Evolutionary conservation across 2,888 invertebrate genomes (phyloP).

Genomic region (Lamellibrachia satsuma): DNA sequence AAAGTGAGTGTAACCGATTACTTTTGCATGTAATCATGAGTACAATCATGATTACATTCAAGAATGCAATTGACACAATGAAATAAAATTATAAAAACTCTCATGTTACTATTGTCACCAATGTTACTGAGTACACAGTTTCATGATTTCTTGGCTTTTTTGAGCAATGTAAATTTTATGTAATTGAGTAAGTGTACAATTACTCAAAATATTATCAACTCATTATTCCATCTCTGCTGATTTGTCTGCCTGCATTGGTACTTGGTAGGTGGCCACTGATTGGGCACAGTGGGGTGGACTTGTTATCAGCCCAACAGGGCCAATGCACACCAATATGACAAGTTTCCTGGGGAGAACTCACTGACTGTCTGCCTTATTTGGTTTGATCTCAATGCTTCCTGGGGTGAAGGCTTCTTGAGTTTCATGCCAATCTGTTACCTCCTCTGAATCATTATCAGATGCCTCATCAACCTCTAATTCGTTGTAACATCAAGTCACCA

Average conservation of each 20-base stretch:
- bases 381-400: not conserved
- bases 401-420: not conserved
- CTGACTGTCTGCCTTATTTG: not conserved
- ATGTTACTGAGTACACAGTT: too few relatives aligned
- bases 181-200: too few relatives aligned
- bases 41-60: too few relatives aligned
- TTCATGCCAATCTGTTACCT: not conserved
- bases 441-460: not conserved
- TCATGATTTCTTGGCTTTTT: too few relatives aligned
- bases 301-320: not conserved
- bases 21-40: too few relatives aligned
- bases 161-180: too few relatives aligned
- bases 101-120: too few relatives aligned
- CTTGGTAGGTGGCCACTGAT: not conserved
- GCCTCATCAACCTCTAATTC: not conserved
- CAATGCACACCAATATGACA: not conserved
- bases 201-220: too few relatives aligned
- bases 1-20: too few relatives aligned
- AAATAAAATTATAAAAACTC: too few relatives aligned
- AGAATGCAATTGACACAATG: too few relatives aligned
- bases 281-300: not conserved
- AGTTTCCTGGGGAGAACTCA: conserved; percentile 1
- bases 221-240: not conserved
- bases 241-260: not conserved
- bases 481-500: not conserved